Evolutionary conservation across 1,140 invertebrate genomes (phyloP).

Genomic region (Drosophila sturtevanti): DNA sequence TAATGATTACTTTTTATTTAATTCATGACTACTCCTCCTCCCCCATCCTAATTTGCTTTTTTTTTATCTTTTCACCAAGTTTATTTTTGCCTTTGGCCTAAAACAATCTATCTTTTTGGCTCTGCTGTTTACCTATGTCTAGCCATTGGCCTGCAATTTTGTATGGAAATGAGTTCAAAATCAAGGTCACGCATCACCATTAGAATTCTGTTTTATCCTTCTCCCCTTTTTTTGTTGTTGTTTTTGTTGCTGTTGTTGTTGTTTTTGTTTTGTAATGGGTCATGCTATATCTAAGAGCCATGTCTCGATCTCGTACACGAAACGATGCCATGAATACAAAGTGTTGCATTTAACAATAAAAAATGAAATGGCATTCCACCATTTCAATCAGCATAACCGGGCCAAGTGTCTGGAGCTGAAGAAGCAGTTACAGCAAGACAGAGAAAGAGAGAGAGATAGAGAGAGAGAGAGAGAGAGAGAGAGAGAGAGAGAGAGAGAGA

Average conservation of each 20-base stretch:
- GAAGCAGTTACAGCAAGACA: conserved; percentile 43
- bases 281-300: conserved; percentile 58
- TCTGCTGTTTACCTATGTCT: conserved; percentile 6
- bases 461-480: too few relatives aligned
- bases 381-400: conserved; percentile 61
- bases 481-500: neutral
- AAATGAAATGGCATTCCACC: conserved; percentile 62
- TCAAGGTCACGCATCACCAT: conserved; percentile 57
- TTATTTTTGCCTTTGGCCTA: neutral
- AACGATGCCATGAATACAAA: conserved; percentile 72
- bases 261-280: conserved; percentile 29
- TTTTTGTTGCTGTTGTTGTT: too few relatives aligned
- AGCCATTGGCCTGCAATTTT: conserved; percentile 66
- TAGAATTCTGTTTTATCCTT: neutral
- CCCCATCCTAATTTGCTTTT: too few relatives aligned
- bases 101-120: neutral
- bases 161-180: conserved; percentile 69
- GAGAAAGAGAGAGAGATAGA: neutral
- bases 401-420: conserved; percentile 16
- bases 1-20: neutral
- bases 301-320: conserved; percentile 47
- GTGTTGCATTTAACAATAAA: conserved; percentile 72
- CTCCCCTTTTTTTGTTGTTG: too few relatives aligned
- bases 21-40: too few relatives aligned
- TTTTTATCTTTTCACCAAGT: neutral